These are phyloP conservation scores for Drosophila punjabiensis DNA, from an alignment of 1,140 invertebrate genomes.

Conservation along the genomic window DNA sequence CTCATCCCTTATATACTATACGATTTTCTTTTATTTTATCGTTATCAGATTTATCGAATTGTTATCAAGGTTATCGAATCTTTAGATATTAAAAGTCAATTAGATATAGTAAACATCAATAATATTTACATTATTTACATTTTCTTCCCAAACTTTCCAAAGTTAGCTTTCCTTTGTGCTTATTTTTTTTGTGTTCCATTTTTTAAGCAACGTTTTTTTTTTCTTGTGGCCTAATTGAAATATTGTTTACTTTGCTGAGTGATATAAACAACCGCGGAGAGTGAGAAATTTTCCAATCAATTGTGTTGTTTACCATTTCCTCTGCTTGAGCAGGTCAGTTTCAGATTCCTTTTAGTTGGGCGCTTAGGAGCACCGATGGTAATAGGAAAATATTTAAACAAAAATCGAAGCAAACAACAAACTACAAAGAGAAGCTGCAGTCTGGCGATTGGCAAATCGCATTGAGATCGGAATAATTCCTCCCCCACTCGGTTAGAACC, in stretches of 20 bases:
- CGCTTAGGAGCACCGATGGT: constrained; percentile 13
- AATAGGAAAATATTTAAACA: constrained; percentile 29
- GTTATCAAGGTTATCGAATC: neutral
- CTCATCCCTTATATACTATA: too few species aligned
- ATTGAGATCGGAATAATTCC: constrained; percentile 21
- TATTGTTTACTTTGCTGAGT: constrained; percentile 33
- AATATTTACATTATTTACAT: too few species aligned
- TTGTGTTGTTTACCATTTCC: constrained; percentile 47
- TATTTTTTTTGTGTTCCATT: neutral
- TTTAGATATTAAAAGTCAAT: neutral
- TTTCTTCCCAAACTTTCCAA: neutral
- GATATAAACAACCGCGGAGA: constrained; percentile 28
- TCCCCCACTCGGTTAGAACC: constrained; percentile 20
- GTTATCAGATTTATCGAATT: neutral
- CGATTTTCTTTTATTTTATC: neutral
- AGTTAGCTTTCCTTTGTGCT: neutral
- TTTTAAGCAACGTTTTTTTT: neutral
- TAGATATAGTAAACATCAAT: neutral
- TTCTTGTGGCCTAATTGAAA: constrained; percentile 11
- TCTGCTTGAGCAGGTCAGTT: constrained; percentile 56
- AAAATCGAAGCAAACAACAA: constrained; percentile 13
- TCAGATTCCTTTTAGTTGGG: neutral
- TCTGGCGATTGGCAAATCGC: constrained; percentile 31
- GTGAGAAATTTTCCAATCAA: constrained; percentile 2
- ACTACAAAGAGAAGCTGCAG: constrained; percentile 10